A percentile compares a stretch with the other conserved stretches of the same genome.
Evolutionary conservation across 1,140 invertebrate genomes (phyloP).

Genomic region (Philotrypesis tridentata): DNA sequence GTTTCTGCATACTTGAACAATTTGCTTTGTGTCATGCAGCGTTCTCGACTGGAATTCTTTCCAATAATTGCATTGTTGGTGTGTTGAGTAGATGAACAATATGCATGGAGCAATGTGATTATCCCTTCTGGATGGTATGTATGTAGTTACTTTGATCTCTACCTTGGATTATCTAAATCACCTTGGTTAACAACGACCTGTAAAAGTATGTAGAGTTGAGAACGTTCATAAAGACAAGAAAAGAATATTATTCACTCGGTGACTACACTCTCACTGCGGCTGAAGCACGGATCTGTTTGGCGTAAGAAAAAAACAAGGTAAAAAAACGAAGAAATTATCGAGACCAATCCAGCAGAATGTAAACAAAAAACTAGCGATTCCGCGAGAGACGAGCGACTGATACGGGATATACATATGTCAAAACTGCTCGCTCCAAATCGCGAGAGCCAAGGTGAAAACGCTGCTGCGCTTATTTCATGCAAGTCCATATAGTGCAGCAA

Average conservation of each 20-base stretch:
- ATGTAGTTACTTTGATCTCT: background rate
- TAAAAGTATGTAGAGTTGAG: background rate
- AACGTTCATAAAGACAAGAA: background rate
- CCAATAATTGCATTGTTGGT: background rate
- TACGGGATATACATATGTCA: no score
- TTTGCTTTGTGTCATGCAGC: slow-evolving; percentile 12
- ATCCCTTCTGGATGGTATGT: background rate
- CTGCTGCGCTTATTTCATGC: no score
- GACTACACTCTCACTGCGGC: no score
- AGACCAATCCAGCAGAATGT: background rate
- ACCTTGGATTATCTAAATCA: background rate
- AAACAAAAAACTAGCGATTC: background rate
- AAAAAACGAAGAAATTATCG: background rate
- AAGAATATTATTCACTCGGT: no score
- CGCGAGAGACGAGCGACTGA: no score
- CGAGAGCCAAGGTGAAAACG: no score
- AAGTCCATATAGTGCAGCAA: no score
- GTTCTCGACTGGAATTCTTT: background rate
- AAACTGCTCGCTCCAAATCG: no score
- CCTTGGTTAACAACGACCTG: slow-evolving; percentile 3
- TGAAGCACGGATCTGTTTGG: no score
- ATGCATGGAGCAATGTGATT: slow-evolving; percentile 1
- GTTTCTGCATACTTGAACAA: slow-evolving; percentile 1
- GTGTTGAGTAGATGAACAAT: background rate
- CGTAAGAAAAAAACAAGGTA: background rate